Evolutionary conservation across 2,113 vertebrate species (phyloP).

Genomic region (Podarcis cretensis): DNA sequence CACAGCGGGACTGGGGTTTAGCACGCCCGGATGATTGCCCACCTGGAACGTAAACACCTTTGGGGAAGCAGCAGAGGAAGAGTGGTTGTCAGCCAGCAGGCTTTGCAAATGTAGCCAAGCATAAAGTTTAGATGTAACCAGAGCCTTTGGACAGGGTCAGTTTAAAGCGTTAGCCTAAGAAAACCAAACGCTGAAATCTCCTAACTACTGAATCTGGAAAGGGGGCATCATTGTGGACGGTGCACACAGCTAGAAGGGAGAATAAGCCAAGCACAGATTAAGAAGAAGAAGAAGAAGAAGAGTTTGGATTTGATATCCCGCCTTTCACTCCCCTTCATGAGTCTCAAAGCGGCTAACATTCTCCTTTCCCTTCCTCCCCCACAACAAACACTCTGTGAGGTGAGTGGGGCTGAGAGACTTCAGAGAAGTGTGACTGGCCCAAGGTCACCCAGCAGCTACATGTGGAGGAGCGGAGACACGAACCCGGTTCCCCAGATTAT

Average conservation of each 20-base stretch:
- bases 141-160: not conserved
- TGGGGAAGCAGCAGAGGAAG: slow-evolving; percentile 25
- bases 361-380: too few relatives aligned
- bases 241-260: not conserved
- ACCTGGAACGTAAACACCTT: slow-evolving; percentile 71
- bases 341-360: too few relatives aligned
- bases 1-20: slow-evolving; percentile 64
- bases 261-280: not conserved
- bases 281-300: too few relatives aligned
- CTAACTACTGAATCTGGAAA: too few relatives aligned
- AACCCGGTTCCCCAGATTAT: too few relatives aligned
- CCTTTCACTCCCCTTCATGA: too few relatives aligned
- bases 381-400: too few relatives aligned
- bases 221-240: not conserved
- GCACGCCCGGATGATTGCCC: slow-evolving; percentile 66
- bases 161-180: not conserved
- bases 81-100: not conserved
- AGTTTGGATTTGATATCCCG: too few relatives aligned
- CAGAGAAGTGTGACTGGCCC: too few relatives aligned
- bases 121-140: not conserved
- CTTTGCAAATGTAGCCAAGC: not conserved
- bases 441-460: too few relatives aligned
- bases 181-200: not conserved
- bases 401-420: too few relatives aligned
- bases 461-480: too few relatives aligned